Evolutionary conservation across 2,888 invertebrate genomes (phyloP), one percentile per base, ranked within the genome.

Genomic region (Trissonchulus latispiculum): DNA sequence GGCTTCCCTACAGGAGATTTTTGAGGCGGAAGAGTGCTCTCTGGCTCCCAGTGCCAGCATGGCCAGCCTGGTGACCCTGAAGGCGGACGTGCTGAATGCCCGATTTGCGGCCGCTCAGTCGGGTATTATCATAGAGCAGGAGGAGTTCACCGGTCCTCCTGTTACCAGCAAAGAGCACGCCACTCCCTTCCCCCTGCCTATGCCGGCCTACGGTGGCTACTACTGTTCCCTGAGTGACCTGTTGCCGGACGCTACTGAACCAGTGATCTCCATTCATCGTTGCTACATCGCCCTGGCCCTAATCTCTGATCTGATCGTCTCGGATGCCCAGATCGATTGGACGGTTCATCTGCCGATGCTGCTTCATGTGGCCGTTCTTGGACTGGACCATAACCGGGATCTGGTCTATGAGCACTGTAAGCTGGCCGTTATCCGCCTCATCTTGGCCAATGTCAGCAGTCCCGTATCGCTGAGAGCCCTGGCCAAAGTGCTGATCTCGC

Each of bases 121-220:
- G 15, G 64, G 64, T 3, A 29, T 62, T 3, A 28, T 18, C n/a
- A 3, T 62, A 8, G n/a, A 28, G 28, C 15, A 3, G 3, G n/a
- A 62, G 3, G 64, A 62, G n/a, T 3, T 29, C 3, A 3, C 29
- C 15, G 64, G n/a, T 62, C 8, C n/a, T 8, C 29, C 31, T 8
- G 31, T 62, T 29, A 8, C 15, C 2, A 29, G 61, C n/a, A 59
- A 33, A 37, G 75, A 78, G 33, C 76, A 76, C 66, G 23, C 18
- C n/a, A 67, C 36, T 29, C 78, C 79, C 1, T 74, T 75, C 32
- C 77, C 77, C 70, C 87, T 99, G 76, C 97, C 99, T 3, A 99
- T 99, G 97, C 99, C 99, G 0, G 97, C 97, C 83, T 99, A 95
- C 83, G 99, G 99, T 1, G 99, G 99, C 1, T 96, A 94, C 86